These are phyloP conservation scores for Oriolus oriolus DNA, from an alignment of 2,113 vertebrate species.

Conservation along the genomic window DNA sequence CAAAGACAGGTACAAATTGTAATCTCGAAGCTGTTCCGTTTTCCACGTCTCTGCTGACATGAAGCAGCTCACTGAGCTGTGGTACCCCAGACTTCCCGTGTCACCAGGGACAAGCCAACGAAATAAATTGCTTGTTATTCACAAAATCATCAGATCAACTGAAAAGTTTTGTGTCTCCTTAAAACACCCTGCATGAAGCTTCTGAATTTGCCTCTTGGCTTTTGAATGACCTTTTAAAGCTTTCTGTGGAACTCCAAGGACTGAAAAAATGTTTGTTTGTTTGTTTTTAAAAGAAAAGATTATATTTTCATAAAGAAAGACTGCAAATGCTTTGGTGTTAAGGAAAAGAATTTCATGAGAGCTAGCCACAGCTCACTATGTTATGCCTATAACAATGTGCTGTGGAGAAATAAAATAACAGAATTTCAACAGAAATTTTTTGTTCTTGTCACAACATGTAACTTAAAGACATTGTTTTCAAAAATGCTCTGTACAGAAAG, in stretches of 20 bases:
- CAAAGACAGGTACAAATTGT: conserved; percentile 27
- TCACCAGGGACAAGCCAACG: not conserved
- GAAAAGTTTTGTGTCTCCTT: not conserved
- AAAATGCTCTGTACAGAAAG: not conserved
- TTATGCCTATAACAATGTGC: not conserved
- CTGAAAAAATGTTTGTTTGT: not conserved
- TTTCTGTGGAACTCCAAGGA: not conserved
- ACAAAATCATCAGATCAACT: not conserved
- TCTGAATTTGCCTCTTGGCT: not conserved
- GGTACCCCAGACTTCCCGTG: not conserved
- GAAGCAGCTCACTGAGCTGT: conserved; percentile 6
- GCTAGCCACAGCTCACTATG: not conserved
- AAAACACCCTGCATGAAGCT: not conserved
- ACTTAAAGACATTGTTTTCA: not conserved
- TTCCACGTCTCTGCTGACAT: not conserved
- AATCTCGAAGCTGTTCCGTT: not conserved
- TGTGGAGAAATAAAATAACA: not conserved
- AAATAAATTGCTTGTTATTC: not conserved
- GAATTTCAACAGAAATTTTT: not conserved
- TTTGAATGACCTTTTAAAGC: not conserved
- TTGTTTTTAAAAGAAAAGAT: not conserved
- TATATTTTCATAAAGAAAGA: not conserved
- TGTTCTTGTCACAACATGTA: not conserved
- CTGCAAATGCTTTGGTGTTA: not conserved
- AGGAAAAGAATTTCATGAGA: not conserved